Evolutionary conservation across 2,797 vertebrate species (phyloP), one percentile per base, ranked within the genome.

Genomic region (Chloroceryle amazona): DNA sequence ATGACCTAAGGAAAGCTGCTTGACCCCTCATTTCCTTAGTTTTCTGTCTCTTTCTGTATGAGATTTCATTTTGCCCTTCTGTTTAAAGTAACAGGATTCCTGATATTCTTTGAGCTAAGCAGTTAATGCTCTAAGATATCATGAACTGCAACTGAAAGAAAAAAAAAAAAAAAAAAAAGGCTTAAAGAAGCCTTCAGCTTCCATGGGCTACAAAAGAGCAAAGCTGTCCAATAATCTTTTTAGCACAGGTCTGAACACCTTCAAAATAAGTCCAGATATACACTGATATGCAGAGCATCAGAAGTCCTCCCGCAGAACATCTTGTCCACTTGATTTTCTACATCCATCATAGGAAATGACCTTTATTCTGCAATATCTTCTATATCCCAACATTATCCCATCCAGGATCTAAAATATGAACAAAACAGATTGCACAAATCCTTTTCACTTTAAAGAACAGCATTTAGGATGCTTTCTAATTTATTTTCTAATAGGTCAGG

Each of bases 211-310:
- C 9, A 46, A 63, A 67, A 52, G 6, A 61, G 28, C 41, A 67
- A 86, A 94, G 23, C 10, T 31, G 19, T n/a, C 31, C 54, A 61
- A 44, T n/a, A 81, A 63, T 18, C 6, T 57, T 73, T 74, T 74
- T 35, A 63, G 28, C n/a, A 33, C 1, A 0, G 3, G 9, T 20
- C 25, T 67, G 20, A 11, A 8, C 33, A 62, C 5, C 20, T 31
- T 57, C 37, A 67, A 51, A 78, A 7, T 37, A 37, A 37, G 11
- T 55, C 11, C 1, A 37, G 4, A 49, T 2, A 67, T 6, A 54
- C 7, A 84, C 1, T 13, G 7, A 78, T 13, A 71, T 15, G 11
- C 28, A 86, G 22, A 63, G 20, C 44, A 74, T 29, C 26, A 55
- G 39, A 74, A 81, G 49, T 42, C 37, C 49, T 65, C 74, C 44